Percentiles rank a stretch among this genome's conserved stretches.
These are phyloP conservation scores for Psittacula cyanocephala DNA, from an alignment of 2,113 vertebrate species.

Conservation along the genomic window DNA sequence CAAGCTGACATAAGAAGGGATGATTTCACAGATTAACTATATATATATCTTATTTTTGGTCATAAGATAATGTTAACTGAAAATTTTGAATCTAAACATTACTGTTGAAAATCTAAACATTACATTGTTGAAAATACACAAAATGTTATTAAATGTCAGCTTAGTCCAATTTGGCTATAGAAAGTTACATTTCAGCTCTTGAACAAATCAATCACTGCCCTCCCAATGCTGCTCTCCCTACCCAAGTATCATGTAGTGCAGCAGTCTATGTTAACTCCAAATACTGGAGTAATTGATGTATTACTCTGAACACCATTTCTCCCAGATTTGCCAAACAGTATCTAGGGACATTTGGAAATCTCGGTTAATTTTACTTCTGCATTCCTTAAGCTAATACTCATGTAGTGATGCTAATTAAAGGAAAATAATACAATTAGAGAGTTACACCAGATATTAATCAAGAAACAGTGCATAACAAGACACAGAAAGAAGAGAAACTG, in stretches of 20 bases:
- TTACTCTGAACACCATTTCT: neutral
- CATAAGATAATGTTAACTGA: neutral
- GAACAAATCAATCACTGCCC: neutral
- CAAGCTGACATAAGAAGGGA: neutral
- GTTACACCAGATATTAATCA: neutral
- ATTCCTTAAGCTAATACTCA: slow-evolving; percentile 9
- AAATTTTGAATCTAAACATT: neutral
- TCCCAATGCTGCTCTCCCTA: neutral
- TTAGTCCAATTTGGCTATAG: neutral
- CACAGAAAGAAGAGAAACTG: neutral
- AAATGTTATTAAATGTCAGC: neutral
- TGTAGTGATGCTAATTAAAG: slow-evolving; percentile 1
- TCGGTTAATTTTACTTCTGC: neutral
- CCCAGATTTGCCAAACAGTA: neutral
- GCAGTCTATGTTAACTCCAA: neutral
- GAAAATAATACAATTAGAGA: neutral
- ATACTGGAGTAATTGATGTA: neutral
- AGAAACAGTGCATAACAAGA: neutral
- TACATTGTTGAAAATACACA: neutral
- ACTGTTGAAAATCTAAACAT: neutral
- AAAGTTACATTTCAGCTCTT: neutral
- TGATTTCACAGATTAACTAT: neutral
- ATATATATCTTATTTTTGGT: neutral
- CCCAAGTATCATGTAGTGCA: neutral
- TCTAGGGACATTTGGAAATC: neutral